Base-by-base conservation (phyloP, 2,888 invertebrate species). In the Tinea trinotella region DNA sequence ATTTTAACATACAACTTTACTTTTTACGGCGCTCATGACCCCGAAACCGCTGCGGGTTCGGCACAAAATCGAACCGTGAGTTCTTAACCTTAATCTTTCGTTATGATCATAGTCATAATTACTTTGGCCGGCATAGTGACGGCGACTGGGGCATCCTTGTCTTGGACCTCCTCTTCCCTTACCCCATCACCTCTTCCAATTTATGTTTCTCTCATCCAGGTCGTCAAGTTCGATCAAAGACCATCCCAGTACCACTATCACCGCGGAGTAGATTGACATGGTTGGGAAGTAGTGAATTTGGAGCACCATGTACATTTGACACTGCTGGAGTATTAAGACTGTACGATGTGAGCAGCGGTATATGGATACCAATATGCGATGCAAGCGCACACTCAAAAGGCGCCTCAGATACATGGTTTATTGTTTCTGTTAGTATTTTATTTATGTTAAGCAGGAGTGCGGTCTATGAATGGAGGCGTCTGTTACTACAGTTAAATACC, bases 351-450 rank as follows among this genome's bases (percentile, higher is more conserved):
- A 81, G 90, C 55, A 90, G 91, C 54, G 89, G 89, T 35, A 79
- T 90, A 3, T 98, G 98, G 98, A 88, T 91, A 66, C 95, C 95
- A 0, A 88, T 94, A 19, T 92, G 93, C 61, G 92, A 95, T 68
- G 91, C 93, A 5, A 88, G 86, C 61, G 80, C 88, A 56, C 90
- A 93, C 71, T 68, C 77, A 0, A 74, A 67, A 52, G 85, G 84
- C 1, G 84, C 63, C 0, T 81, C 82, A 0, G 87, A 87, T 56
- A 64, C 77, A 0, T 85, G 83, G 82, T 84, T 75, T 54, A 74
- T 84, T 57, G 82, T 84, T 20, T 85, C 84, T 54, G 93, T 94
- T 72, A 82, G 87, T 84, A 56, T 53, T 46, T 49, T 56, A 54
- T 35, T n/a, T 36, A 54, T 22, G 3, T 22, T 22, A 22, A 22